Evolutionary conservation across 2,113 vertebrate species (phyloP).

Genomic region (Chloropsis cyanopogon): DNA sequence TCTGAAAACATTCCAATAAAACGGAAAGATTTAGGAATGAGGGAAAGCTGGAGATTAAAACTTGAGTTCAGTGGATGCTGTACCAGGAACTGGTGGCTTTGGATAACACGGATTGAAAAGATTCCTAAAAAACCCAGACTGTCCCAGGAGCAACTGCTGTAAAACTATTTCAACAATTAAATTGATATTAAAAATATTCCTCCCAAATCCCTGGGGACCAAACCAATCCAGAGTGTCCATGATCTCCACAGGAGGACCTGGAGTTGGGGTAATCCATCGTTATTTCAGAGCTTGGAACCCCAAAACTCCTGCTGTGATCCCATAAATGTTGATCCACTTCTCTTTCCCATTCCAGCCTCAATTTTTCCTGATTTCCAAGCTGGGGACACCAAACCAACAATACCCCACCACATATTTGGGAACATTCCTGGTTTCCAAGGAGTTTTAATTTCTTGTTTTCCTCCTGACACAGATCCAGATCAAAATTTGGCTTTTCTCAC

Average conservation of each 20-base stretch:
- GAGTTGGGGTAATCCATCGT: neutral
- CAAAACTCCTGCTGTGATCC: neutral
- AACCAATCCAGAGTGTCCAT: neutral
- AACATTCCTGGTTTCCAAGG: neutral
- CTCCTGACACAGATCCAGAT: neutral
- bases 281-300: neutral
- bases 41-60: neutral
- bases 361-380: neutral
- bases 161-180: neutral
- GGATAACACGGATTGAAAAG: neutral
- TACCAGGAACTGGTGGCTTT: neutral
- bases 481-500: neutral
- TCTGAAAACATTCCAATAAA: neutral
- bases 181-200: neutral
- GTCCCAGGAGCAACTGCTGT: neutral
- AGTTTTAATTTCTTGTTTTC: neutral
- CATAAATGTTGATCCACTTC: neutral
- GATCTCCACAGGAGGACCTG: neutral
- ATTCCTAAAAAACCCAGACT: neutral
- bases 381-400: neutral
- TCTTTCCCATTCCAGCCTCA: neutral
- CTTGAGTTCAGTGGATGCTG: neutral
- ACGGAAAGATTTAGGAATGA: rapidly evolving
- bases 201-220: neutral
- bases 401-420: neutral